Evolutionary conservation across 2,113 vertebrate species (phyloP).

Genomic region (Thalassoma bifasciatum): DNA sequence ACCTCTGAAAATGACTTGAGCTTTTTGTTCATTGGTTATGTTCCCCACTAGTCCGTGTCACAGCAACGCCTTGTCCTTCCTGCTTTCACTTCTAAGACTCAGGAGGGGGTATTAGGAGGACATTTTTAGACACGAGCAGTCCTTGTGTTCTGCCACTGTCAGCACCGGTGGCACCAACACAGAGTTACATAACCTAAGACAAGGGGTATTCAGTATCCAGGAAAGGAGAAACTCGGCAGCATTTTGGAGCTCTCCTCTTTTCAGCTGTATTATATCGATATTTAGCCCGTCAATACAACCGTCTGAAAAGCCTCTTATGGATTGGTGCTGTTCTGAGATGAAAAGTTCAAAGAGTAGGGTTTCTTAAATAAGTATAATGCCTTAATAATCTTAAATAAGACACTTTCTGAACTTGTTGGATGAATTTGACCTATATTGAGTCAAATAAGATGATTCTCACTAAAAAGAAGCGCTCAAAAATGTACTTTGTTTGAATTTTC

Average conservation of each 20-base stretch:
- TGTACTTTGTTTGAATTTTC: too few species aligned
- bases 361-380: too few species aligned
- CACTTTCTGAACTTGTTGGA: too few species aligned
- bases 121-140: constrained; percentile 69
- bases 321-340: constrained; percentile 2
- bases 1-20: constrained; percentile 12
- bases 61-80: constrained; percentile 61
- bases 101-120: constrained; percentile 57
- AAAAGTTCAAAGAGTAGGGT: constrained; percentile 1
- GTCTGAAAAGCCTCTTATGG: constrained; percentile 20
- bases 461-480: too few species aligned
- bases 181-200: constrained; percentile 64
- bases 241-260: constrained; percentile 45
- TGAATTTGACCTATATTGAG: too few species aligned
- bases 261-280: constrained; percentile 55
- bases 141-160: constrained; percentile 77
- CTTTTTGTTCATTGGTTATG: constrained; percentile 39
- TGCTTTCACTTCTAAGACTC: constrained; percentile 63
- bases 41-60: constrained; percentile 47
- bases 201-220: constrained; percentile 61
- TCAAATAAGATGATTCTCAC: too few species aligned
- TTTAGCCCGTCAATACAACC: constrained; percentile 33
- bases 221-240: constrained; percentile 58
- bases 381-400: too few species aligned
- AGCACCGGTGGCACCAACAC: constrained; percentile 69